Percentiles rank a stretch among this genome's conserved stretches.
Evolutionary conservation across 35 echinoderm and acorn worm species (phyloP).

Genomic region (Apostichopus japonicus): DNA sequence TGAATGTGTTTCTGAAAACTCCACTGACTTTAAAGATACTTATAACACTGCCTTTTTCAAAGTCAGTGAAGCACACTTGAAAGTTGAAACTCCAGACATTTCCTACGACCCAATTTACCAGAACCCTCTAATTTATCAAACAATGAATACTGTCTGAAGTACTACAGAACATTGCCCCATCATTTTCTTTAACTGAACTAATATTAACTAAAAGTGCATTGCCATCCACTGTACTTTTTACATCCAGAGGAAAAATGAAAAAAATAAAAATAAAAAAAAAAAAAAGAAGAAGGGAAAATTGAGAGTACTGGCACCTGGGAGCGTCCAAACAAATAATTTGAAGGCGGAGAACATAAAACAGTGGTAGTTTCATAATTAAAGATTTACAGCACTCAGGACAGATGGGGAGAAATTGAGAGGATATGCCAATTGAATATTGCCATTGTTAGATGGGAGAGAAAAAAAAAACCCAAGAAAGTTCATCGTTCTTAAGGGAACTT

Average conservation of each 20-base stretch:
- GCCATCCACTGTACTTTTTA: neutral
- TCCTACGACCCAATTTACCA: too few relatives aligned
- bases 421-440: neutral
- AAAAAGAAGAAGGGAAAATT: too few relatives aligned
- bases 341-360: conserved; percentile 22
- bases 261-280: too few relatives aligned
- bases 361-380: conserved; percentile 17
- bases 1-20: too few relatives aligned
- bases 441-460: neutral
- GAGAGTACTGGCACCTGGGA: conserved; percentile 32
- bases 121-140: too few relatives aligned
- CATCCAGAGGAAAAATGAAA: neutral
- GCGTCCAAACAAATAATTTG: conserved; percentile 23
- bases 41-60: too few relatives aligned
- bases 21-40: too few relatives aligned
- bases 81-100: too few relatives aligned
- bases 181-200: neutral
- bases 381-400: neutral
- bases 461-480: neutral
- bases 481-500: neutral
- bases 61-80: too few relatives aligned
- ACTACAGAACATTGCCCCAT: neutral
- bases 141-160: too few relatives aligned
- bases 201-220: conserved; percentile 14
- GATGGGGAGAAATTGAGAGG: neutral